phyloP scores from a whole-genome alignment of 2,888 invertebrate species.

The Yponomeuta evonymella region DNA sequence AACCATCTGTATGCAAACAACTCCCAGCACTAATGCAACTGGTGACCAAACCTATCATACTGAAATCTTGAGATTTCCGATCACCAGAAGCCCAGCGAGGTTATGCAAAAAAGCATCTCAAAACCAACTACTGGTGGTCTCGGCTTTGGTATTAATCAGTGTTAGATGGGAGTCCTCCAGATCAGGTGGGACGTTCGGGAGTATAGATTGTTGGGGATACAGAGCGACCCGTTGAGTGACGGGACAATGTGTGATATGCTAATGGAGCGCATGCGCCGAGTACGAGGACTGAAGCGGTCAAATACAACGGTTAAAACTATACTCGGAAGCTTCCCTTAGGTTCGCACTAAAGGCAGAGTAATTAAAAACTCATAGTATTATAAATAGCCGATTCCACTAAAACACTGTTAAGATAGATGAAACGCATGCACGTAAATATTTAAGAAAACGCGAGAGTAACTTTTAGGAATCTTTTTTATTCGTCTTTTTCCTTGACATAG shows the following conservation, averaged over 20 bases:
- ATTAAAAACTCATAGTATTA: too few relatives aligned
- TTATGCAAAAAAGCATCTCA: background rate
- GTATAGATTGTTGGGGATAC: slow-evolving; percentile 32
- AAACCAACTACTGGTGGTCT: background rate
- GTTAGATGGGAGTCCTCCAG: background rate
- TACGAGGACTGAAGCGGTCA: background rate
- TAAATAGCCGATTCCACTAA: too few relatives aligned
- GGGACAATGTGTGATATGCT: slow-evolving; percentile 61
- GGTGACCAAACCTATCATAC: background rate
- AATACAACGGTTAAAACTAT: background rate
- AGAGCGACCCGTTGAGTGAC: slow-evolving; percentile 57
- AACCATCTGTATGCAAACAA: slow-evolving; percentile 2
- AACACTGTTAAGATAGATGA: too few relatives aligned
- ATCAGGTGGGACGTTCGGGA: background rate
- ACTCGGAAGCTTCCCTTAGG: background rate
- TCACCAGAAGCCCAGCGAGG: background rate
- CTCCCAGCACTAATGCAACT: background rate
- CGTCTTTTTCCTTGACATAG: too few relatives aligned
- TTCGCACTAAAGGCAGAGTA: background rate
- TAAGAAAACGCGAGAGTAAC: too few relatives aligned
- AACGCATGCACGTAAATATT: too few relatives aligned
- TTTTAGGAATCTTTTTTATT: too few relatives aligned
- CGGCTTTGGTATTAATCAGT: background rate
- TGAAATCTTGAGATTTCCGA: background rate
- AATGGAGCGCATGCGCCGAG: slow-evolving; percentile 28